phyloP scores from a whole-genome alignment of 2,113 vertebrate species.

The Dolichotis patagonum region DNA sequence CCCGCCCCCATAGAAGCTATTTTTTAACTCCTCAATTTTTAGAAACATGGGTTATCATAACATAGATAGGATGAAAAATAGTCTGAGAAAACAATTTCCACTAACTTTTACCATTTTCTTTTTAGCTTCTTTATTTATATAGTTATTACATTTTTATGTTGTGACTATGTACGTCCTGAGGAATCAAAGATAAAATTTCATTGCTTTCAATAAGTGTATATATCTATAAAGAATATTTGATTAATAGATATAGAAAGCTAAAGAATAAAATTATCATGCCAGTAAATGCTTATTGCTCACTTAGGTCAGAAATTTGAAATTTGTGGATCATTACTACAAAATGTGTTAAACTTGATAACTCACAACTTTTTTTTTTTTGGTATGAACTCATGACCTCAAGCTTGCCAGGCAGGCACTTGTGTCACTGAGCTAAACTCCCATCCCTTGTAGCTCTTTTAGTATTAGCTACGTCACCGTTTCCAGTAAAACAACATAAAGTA shows the following conservation, averaged over 20 bases:
- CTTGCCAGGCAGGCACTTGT: too few relatives aligned
- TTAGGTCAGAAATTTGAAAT: neutral
- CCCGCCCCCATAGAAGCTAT: too few relatives aligned
- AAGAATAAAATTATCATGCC: neutral
- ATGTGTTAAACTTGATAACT: neutral
- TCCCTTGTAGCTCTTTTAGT: neutral
- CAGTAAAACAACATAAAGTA: neutral
- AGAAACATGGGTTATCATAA: neutral
- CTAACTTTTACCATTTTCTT: neutral
- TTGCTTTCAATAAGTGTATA: neutral
- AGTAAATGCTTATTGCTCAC: neutral
- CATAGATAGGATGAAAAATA: neutral
- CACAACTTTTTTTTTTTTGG: neutral
- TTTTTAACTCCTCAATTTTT: neutral
- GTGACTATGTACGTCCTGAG: neutral
- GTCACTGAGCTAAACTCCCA: too few relatives aligned
- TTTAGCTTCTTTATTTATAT: neutral
- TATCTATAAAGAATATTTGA: neutral
- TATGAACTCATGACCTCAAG: too few relatives aligned
- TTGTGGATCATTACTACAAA: neutral
- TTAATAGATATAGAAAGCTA: neutral
- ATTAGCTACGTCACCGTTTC: neutral
- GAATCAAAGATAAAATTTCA: neutral
- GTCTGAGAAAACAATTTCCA: neutral
- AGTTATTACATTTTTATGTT: neutral